Percentiles rank a stretch among this genome's conserved stretches.
These are phyloP conservation scores for Leptinotarsa undecemlineata DNA, from an alignment of 1,140 invertebrate genomes.

Conservation along the genomic window DNA sequence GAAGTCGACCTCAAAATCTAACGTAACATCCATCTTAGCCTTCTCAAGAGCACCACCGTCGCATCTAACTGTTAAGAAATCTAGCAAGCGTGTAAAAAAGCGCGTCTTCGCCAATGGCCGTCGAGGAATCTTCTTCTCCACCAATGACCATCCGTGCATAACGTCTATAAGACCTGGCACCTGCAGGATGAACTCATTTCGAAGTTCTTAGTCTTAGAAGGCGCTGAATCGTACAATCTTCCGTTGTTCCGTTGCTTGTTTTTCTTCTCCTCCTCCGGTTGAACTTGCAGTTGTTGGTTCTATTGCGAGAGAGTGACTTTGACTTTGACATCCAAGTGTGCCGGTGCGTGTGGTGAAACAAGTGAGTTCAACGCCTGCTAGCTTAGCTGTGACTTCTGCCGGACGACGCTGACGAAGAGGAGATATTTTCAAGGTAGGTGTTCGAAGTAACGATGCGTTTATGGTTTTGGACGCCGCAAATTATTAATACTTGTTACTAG, in stretches of 20 bases:
- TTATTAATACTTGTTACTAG: too few relatives aligned
- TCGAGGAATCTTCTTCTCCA: slow-evolving; percentile 40
- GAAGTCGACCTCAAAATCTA: not conserved
- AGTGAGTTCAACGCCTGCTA: slow-evolving; percentile 39
- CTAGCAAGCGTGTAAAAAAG: slow-evolving; percentile 40
- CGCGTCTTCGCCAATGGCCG: slow-evolving; percentile 37
- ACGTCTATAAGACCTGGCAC: slow-evolving; percentile 49
- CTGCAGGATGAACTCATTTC: slow-evolving; percentile 47
- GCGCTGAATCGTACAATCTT: slow-evolving; percentile 4
- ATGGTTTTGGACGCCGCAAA: too few relatives aligned
- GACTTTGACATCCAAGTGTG: slow-evolving; percentile 31
- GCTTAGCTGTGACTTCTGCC: slow-evolving; percentile 2
- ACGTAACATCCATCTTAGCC: not conserved
- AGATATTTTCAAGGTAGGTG: too few relatives aligned
- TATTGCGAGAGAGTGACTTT: slow-evolving; percentile 24
- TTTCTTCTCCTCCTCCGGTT: slow-evolving; percentile 5
- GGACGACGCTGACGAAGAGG: not conserved
- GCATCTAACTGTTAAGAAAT: slow-evolving; percentile 43
- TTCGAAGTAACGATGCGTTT: too few relatives aligned
- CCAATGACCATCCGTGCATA: slow-evolving; percentile 45
- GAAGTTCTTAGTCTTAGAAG: slow-evolving; percentile 26
- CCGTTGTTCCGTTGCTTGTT: not conserved
- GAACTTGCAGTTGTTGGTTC: slow-evolving; percentile 15
- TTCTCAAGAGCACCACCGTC: slow-evolving; percentile 1
- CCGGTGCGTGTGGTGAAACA: slow-evolving; percentile 33